Base-by-base conservation (phyloP, 1,140 invertebrate genomes). In the Ceratoteleas bidentatus region DNA sequence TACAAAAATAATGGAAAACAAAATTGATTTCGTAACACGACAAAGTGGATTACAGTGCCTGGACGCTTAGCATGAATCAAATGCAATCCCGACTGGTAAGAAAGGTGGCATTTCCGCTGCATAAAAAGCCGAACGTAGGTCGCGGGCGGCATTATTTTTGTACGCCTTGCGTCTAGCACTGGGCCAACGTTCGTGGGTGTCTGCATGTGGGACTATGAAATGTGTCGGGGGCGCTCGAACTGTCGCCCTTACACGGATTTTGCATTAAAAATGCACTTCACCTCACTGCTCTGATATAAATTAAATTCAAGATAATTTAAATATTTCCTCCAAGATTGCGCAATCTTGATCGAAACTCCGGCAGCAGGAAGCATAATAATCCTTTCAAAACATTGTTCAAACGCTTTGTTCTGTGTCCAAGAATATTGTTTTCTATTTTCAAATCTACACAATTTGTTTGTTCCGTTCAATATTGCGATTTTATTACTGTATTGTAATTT, bases 61-160 rank as follows among this genome's bases (percentile, higher is more conserved):
- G 6, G 36, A 58, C 16, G 9, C 33, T 38, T 56, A 56, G 8
- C 53, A 49, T 34, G 14, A 49, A 61, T 61, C 58, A 34, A 49
- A 47, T 34, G 45, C 47, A 64, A 40, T 40, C 45, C 36, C 9
- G 47, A 64, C 10, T 10, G 16, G 11, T 14, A 5, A 49, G 13
- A 40, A 65, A 53, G 62, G 14, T 34, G 52, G 50, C 52, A 65
- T 47, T 43, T 6, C 33, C 24, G 14, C 62, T 54, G 50, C 24
- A 57, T 68, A 68, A 68, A 57, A 68, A 40, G 52, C 34, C 33
- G 10, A 53, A 70, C 68, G 58, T 72, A 72, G 68, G 68, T 61
- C 34, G 68, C 45, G 57, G 16, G 38, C 58, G 54, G 54, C 13
- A 50, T 62, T 73, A 73, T 73, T 74, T 74, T 65, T 74, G 64